A percentile compares a stretch with the other conserved stretches of the same genome.
These are phyloP conservation scores for Drosophila monieri DNA, from an alignment of 2,888 invertebrate genomes.

Conservation along the genomic window DNA sequence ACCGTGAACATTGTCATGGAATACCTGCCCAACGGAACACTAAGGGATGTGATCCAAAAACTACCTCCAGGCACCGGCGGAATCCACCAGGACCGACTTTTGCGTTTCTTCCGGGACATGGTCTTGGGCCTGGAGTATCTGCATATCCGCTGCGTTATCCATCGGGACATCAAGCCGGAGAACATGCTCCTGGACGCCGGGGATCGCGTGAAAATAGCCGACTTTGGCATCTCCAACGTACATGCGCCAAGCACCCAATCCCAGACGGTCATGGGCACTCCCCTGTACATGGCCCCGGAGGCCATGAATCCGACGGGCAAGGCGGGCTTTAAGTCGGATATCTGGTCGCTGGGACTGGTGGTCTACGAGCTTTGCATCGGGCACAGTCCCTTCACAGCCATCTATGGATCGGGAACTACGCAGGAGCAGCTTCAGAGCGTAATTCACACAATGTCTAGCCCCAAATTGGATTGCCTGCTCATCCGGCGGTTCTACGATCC, in stretches of 20 bases:
- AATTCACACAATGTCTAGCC: conserved; percentile 53
- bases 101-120: conserved; percentile 84
- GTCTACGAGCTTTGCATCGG: conserved; percentile 87
- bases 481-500: conserved; percentile 62
- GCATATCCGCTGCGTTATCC: conserved; percentile 84
- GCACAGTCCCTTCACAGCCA: conserved; percentile 65
- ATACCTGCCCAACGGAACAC: conserved; percentile 80
- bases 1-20: conserved; percentile 83
- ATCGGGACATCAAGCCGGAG: conserved; percentile 90
- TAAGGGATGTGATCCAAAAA: conserved; percentile 69
- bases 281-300: conserved; percentile 90
- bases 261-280: conserved; percentile 85
- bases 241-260: conserved; percentile 63
- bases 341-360: conserved; percentile 90
- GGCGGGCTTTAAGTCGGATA: conserved; percentile 89
- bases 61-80: conserved; percentile 21
- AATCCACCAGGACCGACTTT: conserved; percentile 61
- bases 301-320: conserved; percentile 87
- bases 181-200: conserved; percentile 88
- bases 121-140: conserved; percentile 82
- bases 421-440: conserved; percentile 61
- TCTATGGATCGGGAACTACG: conserved; percentile 52
- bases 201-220: conserved; percentile 89
- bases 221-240: conserved; percentile 86
- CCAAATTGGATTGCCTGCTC: conserved; percentile 63